Evolutionary conservation across 35 echinoderm and acorn worm species (phyloP).

Genomic region (Apostichopus californicus): DNA sequence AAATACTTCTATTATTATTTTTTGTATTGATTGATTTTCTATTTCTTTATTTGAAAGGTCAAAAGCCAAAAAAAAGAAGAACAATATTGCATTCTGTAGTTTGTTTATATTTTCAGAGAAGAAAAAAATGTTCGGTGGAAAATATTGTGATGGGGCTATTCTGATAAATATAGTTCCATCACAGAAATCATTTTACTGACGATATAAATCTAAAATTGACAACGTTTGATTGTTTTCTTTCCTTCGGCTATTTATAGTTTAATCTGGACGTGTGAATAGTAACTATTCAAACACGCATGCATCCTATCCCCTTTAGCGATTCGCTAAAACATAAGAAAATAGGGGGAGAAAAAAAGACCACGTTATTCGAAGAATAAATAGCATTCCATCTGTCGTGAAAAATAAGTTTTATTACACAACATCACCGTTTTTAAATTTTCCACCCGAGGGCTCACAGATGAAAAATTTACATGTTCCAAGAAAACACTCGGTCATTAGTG

Average conservation of each 20-base stretch:
- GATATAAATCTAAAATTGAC: no score
- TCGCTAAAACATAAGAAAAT: not conserved
- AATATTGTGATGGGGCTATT: not conserved
- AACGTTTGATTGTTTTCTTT: no score
- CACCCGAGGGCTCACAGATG: constrained; percentile 18
- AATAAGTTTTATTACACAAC: not conserved
- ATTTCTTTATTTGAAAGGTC: no score
- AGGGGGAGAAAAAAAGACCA: not conserved
- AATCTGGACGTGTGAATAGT: no score
- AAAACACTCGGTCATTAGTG: constrained; percentile 12
- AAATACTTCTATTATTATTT: no score
- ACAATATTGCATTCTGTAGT: no score
- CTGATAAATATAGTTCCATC: not conserved
- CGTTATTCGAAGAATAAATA: constrained; percentile 9
- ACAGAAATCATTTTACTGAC: no score
- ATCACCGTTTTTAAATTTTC: constrained; percentile 4
- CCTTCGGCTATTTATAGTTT: no score
- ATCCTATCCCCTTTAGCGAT: not conserved
- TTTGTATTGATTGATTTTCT: no score
- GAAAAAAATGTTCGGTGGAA: no score
- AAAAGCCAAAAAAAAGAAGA: no score
- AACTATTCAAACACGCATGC: not conserved
- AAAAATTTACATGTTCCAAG: constrained; percentile 13
- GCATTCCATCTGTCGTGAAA: constrained; percentile 12
- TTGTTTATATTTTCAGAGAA: no score